Evolutionary conservation across 1,140 invertebrate species (phyloP), one percentile per base, ranked within the genome.

Genomic region (Ceratina japonica): DNA sequence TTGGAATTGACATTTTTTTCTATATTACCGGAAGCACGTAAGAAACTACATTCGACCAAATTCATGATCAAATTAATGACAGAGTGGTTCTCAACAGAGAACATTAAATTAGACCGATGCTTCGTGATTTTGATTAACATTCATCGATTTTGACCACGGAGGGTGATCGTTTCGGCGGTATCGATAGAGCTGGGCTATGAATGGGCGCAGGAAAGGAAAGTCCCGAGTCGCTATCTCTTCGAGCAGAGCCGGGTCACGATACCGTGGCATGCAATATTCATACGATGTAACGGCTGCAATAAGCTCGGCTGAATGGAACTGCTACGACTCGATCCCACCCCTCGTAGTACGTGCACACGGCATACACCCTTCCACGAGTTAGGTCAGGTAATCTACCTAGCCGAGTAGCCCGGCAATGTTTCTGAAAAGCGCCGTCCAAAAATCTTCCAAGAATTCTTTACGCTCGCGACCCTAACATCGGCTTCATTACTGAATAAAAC

Each of bases 181-280:
- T 63, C 59, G 59, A 44, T 20, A 16, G 16, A 51, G 3, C n/a
- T 2, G 18, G 5, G 18, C 44, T 44, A 22, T 71, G 61, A 78
- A 78, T 56, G 37, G 68, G 54, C 12, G 64, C 15, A 10, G 37
- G 75, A 62, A 71, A 61, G 75, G 44, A 59, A 44, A n/a, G 12
- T 4, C 54, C n/a, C 15, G 54, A 12, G n/a, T 8, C 37, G 65
- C 56, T 66, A n/a, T 59, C 22, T 70, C 44, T 37, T 52, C 20
- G 27, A 37, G 65, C 31, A 69, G 37, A 31, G 54, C 20, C 16
- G 3, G 31, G 44, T 20, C 54, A 27, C 58, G 58, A 71, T 31
- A 58, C 54, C 15, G 56, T 71, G 27, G 15, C 75, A 78, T 78
- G 75, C 51, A 78, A 72, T 78, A 78, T 78, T 78, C 68, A 78